Evolutionary conservation across 2,888 invertebrate species (phyloP).

Genomic region (Neelides folsomi): DNA sequence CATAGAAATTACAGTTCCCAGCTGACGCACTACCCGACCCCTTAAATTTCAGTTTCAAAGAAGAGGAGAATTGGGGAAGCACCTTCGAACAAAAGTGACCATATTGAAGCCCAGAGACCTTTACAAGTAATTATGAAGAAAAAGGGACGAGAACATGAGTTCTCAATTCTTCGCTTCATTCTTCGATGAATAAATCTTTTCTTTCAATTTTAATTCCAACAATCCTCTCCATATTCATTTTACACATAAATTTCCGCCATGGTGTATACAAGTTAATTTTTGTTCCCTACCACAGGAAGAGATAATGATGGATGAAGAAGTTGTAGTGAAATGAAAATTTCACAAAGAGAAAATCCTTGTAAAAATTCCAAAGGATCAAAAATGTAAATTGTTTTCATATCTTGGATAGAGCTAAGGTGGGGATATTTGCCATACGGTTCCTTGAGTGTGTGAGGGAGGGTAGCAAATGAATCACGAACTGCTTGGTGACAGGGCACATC

Average conservation of each 20-base stretch:
- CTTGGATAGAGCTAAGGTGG: too few relatives aligned
- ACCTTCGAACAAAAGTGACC: slow-evolving; percentile 1
- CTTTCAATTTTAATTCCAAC: too few relatives aligned
- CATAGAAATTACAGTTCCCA: slow-evolving; percentile 19
- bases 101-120: slow-evolving; percentile 1
- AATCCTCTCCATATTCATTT: slow-evolving; percentile 2
- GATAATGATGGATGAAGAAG: too few relatives aligned
- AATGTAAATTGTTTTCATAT: too few relatives aligned
- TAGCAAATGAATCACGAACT: slow-evolving; percentile 22
- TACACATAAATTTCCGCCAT: slow-evolving; percentile 1
- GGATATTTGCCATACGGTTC: too few relatives aligned
- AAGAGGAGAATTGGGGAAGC: not conserved
- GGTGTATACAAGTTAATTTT: too few relatives aligned
- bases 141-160: slow-evolving; percentile 5
- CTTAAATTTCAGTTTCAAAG: not conserved
- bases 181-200: not conserved
- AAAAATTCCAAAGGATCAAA: too few relatives aligned
- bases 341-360: not conserved
- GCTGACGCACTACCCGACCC: slow-evolving; percentile 23
- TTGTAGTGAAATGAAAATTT: not conserved
- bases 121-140: slow-evolving; percentile 2
- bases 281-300: too few relatives aligned
- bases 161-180: slow-evolving; percentile 3
- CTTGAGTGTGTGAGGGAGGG: too few relatives aligned
- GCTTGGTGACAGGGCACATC: slow-evolving; percentile 27